Evolutionary conservation across 2,113 vertebrate species (phyloP), one percentile per base, ranked within the genome.

Genomic region (Sarotherodon lohbergeri): DNA sequence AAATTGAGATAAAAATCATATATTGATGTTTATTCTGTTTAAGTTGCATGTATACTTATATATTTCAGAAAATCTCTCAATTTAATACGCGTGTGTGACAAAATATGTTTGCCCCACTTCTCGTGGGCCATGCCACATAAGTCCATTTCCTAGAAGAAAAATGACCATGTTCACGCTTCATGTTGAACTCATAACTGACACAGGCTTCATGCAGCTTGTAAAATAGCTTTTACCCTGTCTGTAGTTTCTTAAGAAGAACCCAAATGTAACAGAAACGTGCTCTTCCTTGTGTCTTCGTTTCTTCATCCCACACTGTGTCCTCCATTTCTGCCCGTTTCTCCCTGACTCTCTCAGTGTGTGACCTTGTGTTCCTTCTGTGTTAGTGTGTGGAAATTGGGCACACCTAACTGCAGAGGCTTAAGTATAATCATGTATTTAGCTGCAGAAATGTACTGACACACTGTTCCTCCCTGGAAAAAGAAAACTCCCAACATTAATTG

Each of bases 361-460:
- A 96, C 95, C 94, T 94, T 95, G 91, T 93, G 90, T 92, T 95
- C 91, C 91, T 95, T 88, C 86, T 90, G 90, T 88, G 94, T 89
- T 87, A 89, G 91, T 95, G 94, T 95, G 94, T 96, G 96, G 95
- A 96, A 97, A 96, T 94, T 95, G 93, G 93, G 94, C 95, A 96
- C 96, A 95, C 93, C 94, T 96, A 96, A 96, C 95, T 95, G 86
- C 90, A 91, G 90, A 93, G 94, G 95, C 95, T 96, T 96, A 97
- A 96, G 95, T 97, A 90, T 95, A 96, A 96, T 96, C 95, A 96
- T 93, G 93, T 93, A 91, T 95, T 96, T 95, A 96, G 94, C 94
- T 92, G 90, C 92, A 95, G 93, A 92, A 95, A 95, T 94, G 93
- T 94, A 95, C 94, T 92, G 92, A 92, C 92, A 87, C 87, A 95